phyloP scores from a whole-genome alignment of 1,140 invertebrate genomes.

The Leptinotarsa defecta region DNA sequence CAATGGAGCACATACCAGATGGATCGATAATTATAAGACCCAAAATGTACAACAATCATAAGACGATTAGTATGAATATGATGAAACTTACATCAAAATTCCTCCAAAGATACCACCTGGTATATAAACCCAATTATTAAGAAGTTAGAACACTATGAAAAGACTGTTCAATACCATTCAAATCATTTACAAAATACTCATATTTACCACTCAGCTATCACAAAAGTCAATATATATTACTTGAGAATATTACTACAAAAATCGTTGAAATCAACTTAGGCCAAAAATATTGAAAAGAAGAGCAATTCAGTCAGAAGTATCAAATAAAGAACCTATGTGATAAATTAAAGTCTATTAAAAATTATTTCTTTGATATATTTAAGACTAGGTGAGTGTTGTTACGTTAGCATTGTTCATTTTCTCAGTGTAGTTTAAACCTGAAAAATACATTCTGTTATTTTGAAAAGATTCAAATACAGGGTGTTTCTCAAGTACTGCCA shows the following conservation, averaged over 20 bases:
- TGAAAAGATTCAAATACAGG: no score
- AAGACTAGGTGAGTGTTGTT: slow-evolving; percentile 50
- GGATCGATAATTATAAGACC: no score
- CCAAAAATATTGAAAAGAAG: slow-evolving; percentile 21
- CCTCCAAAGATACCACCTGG: no score
- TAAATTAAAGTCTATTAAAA: slow-evolving; percentile 35
- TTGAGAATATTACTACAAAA: slow-evolving; percentile 29
- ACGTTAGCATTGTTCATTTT: slow-evolving; percentile 41
- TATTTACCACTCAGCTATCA: slow-evolving; percentile 33
- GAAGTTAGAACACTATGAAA: neutral
- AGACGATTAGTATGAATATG: no score
- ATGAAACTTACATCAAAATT: no score
- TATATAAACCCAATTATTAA: no score
- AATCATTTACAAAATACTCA: slow-evolving; percentile 21
- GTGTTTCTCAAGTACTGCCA: no score
- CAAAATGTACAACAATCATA: no score
- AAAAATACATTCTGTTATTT: slow-evolving; percentile 26
- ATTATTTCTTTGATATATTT: slow-evolving; percentile 48
- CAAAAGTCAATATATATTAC: slow-evolving; percentile 32
- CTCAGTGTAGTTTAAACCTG: slow-evolving; percentile 37
- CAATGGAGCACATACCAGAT: no score
- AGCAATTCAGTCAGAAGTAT: neutral
- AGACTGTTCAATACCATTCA: slow-evolving; percentile 9
- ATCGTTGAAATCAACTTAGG: slow-evolving; percentile 39
- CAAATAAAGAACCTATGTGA: no score